Percentiles rank a stretch among this genome's conserved stretches.
These are phyloP conservation scores for Arremon aurantiirostris DNA, from an alignment of 2,797 vertebrate species.

Conservation along the genomic window DNA sequence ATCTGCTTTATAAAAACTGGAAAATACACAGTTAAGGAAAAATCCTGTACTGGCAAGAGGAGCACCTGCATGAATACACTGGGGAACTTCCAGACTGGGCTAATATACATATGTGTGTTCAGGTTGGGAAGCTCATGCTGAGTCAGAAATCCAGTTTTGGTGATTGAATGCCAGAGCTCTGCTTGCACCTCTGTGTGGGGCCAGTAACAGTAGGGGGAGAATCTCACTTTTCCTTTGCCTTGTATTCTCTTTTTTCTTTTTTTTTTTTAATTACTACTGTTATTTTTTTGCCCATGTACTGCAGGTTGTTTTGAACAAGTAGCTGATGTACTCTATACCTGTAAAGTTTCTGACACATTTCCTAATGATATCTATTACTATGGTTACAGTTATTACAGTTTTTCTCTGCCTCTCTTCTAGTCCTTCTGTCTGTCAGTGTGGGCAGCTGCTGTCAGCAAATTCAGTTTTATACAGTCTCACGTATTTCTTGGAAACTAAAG, in stretches of 20 bases:
- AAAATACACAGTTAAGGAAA: not conserved
- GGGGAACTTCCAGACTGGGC: not conserved
- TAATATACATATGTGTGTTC: not conserved
- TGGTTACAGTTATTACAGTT: not conserved
- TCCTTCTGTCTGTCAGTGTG: not conserved
- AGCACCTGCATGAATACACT: not conserved
- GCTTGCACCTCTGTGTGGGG: not conserved
- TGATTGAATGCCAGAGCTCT: not conserved
- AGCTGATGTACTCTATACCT: not conserved
- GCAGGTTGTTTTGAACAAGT: not conserved
- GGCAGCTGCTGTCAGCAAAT: not conserved
- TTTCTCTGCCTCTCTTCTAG: not conserved
- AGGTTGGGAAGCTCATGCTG: not conserved
- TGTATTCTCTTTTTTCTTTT: fast-evolving
- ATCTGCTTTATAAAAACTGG: not conserved
- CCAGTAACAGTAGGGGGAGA: not conserved
- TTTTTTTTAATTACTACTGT: not conserved
- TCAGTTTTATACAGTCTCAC: not conserved
- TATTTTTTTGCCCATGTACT: not conserved
- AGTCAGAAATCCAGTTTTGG: not conserved
- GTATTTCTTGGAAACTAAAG: not conserved
- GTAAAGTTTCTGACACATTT: not conserved
- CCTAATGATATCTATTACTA: not conserved
- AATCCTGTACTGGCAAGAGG: not conserved
- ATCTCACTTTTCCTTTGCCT: not conserved